phyloP scores from a whole-genome alignment of 2,888 invertebrate genomes.

The Tanytarsus gracilentus region DNA sequence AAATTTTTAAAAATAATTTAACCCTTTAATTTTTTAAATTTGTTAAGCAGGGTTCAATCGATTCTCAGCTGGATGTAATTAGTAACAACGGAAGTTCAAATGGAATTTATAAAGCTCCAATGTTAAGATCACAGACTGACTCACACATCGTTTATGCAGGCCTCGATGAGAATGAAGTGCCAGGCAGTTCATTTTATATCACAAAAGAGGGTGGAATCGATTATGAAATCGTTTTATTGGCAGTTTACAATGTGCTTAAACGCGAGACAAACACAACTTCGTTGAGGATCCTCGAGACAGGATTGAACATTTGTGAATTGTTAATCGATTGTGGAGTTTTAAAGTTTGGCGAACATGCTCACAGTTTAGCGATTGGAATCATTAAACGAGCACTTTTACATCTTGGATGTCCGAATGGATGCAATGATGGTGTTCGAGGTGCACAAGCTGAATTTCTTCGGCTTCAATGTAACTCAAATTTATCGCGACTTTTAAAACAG shows the following conservation, averaged over 20 bases:
- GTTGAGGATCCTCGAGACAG: conserved; percentile 82
- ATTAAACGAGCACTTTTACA: conserved; percentile 55
- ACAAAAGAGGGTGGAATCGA: conserved; percentile 93
- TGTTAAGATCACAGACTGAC: conserved; percentile 81
- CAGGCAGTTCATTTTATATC: conserved; percentile 83
- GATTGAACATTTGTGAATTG: conserved; percentile 84
- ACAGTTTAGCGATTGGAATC: conserved; percentile 43
- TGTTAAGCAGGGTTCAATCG: conserved; percentile 62
- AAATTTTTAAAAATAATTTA: neutral
- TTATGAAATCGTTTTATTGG: conserved; percentile 74
- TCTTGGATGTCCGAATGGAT: conserved; percentile 92
- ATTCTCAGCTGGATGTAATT: conserved; percentile 67
- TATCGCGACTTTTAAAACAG: conserved; percentile 65
- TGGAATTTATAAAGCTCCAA: conserved; percentile 47
- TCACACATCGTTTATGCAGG: conserved; percentile 82
- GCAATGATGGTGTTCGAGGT: conserved; percentile 70
- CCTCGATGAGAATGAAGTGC: conserved; percentile 79
- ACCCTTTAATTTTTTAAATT: conserved; percentile 16
- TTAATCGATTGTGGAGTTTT: conserved; percentile 83
- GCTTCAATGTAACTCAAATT: conserved; percentile 71
- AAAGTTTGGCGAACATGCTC: conserved; percentile 46
- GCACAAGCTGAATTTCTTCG: conserved; percentile 86
- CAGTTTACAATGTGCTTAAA: conserved; percentile 76
- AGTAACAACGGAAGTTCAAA: conserved; percentile 38
- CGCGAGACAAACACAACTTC: conserved; percentile 78